A percentile compares a stretch with the other conserved stretches of the same genome.
phyloP scores from a whole-genome alignment of 2,888 invertebrate genomes.

The Dyspetes luteomarginatus region DNA sequence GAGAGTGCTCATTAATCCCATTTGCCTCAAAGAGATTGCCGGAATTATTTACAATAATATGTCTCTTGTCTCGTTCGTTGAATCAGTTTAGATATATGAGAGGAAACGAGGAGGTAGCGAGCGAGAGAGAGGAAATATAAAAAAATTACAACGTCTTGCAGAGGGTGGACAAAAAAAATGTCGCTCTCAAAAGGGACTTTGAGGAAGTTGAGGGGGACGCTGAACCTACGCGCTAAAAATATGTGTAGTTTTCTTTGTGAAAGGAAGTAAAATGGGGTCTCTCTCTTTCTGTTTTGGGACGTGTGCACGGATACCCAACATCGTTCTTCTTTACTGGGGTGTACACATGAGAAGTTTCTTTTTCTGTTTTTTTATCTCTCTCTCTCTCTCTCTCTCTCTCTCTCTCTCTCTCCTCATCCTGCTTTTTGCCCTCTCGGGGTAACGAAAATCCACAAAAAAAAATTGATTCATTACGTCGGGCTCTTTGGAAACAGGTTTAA shows the following conservation, averaged over 20 bases:
- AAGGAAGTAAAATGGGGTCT: conserved; percentile 39
- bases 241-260: conserved; percentile 47
- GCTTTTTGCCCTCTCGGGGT: conserved; percentile 44
- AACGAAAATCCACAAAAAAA: conserved; percentile 58
- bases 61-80: conserved; percentile 16
- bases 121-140: conserved; percentile 35
- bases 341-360: conserved; percentile 46
- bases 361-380: conserved; percentile 29
- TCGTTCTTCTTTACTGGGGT: conserved; percentile 56
- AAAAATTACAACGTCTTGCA: conserved; percentile 23
- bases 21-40: conserved; percentile 42
- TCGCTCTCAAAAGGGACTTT: conserved; percentile 11
- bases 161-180: conserved; percentile 7
- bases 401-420: too few species aligned
- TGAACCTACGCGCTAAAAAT: conserved; percentile 61
- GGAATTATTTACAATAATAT: conserved; percentile 38
- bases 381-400: conserved; percentile 26
- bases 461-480: conserved; percentile 52
- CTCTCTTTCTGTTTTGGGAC: conserved; percentile 14
- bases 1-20: conserved; percentile 49
- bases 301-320: conserved; percentile 40
- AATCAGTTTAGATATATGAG: background rate
- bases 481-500: conserved; percentile 50
- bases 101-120: conserved; percentile 33
- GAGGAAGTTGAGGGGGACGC: conserved; percentile 15